phyloP scores from a whole-genome alignment of 2,113 vertebrate species.

The Oceanodroma tethys region DNA sequence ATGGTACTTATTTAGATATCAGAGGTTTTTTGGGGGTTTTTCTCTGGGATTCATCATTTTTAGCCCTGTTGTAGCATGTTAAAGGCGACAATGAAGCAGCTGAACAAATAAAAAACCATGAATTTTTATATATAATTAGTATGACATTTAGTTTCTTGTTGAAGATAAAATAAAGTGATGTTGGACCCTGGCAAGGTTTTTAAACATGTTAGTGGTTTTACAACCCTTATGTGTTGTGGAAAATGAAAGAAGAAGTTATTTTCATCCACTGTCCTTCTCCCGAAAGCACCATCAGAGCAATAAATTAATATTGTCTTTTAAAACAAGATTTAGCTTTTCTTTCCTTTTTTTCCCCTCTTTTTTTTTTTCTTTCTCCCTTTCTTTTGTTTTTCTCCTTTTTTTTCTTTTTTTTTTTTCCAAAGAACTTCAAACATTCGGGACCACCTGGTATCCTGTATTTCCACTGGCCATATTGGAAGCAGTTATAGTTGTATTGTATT shows the following conservation, averaged over 20 bases:
- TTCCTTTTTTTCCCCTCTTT: rapidly evolving
- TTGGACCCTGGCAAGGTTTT: conserved; percentile 81
- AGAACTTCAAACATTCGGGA: conserved; percentile 85
- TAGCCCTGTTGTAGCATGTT: conserved; percentile 99
- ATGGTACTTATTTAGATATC: conserved; percentile 94
- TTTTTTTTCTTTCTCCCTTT: neutral
- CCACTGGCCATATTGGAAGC: conserved; percentile 94
- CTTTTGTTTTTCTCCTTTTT: neutral
- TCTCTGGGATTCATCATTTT: conserved; percentile 92
- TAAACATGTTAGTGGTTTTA: conserved; percentile 84
- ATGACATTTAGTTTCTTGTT: conserved; percentile 85
- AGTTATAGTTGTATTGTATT: conserved; percentile 96
- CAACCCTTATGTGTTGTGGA: conserved; percentile 87
- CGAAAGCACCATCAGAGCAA: conserved; percentile 93
- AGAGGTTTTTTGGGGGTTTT: conserved; percentile 83
- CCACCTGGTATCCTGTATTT: conserved; percentile 93
- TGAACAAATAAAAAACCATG: conserved; percentile 87
- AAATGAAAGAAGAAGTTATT: conserved; percentile 82
- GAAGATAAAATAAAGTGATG: conserved; percentile 74
- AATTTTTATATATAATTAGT: conserved; percentile 90
- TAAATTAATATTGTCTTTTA: conserved; percentile 92
- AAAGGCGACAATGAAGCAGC: conserved; percentile 90
- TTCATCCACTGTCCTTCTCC: conserved; percentile 85
- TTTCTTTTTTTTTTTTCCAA: conserved; percentile 62
- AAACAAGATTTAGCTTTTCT: conserved; percentile 73